Evolutionary conservation across 1,140 invertebrate species (phyloP).

Genomic region (Diorhabda carinulata): DNA sequence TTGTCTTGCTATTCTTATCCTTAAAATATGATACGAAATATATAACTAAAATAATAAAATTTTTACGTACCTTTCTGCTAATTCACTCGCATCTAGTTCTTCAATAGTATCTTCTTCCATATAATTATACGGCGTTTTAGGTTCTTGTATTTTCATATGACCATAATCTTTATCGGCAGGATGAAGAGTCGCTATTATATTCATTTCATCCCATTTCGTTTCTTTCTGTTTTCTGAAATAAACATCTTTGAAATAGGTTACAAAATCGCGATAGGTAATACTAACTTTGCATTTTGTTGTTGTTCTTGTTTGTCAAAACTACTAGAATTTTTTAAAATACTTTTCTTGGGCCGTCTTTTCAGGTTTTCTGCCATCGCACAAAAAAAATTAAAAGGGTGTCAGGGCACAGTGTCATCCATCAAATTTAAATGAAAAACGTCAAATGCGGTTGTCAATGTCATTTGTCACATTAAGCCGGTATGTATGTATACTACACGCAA

Average conservation of each 20-base stretch:
- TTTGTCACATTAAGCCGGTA: not conserved
- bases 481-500: too few relatives aligned
- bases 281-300: slow-evolving; percentile 42
- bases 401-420: not conserved
- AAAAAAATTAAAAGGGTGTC: slow-evolving; percentile 11
- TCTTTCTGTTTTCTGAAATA: slow-evolving; percentile 64
- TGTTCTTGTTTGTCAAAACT: slow-evolving; percentile 77
- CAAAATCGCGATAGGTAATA: not conserved
- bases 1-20: slow-evolving; percentile 51
- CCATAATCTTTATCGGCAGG: slow-evolving; percentile 98
- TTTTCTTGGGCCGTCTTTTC: slow-evolving; percentile 76
- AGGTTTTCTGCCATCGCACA: slow-evolving; percentile 47
- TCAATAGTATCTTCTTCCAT: slow-evolving; percentile 67
- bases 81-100: slow-evolving; percentile 69
- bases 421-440: not conserved
- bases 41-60: not conserved
- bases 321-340: slow-evolving; percentile 87
- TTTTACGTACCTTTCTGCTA: slow-evolving; percentile 64
- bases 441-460: slow-evolving; percentile 5
- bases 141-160: slow-evolving; percentile 99
- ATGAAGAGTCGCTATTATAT: slow-evolving; percentile 97
- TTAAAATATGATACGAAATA: not conserved
- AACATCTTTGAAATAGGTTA: not conserved
- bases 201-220: slow-evolving; percentile 99
- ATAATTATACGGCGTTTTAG: slow-evolving; percentile 92